Base-by-base conservation (phyloP, 2,888 invertebrate genomes). In the Macrophya annulata region DNA sequence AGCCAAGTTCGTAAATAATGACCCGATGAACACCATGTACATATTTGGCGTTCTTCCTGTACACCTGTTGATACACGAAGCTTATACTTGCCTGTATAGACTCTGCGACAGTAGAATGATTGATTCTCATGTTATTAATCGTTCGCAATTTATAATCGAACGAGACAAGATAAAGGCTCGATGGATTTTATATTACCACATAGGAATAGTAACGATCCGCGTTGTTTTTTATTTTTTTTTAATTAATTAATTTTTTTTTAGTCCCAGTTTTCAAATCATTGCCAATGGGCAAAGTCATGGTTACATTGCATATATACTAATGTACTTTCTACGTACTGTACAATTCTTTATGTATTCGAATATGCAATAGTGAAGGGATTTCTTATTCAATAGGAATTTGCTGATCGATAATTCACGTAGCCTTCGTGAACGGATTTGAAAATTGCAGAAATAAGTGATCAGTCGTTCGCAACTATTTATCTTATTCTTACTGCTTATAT, bases 11-110 rank as follows among this genome's bases (percentile, higher is more conserved):
- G 31, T 37, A 37, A 37, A 68, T 68, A 37, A 55, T 55, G 37
- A 31, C 17, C 68, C 37, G 17, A 68, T 1, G 37, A 21, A 62
- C 15, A 68, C 31, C 37, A 37, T 68, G 37, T 68, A 37, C 31
- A 37, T 68, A 68, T 68, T 68, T 68, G 68, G 68, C 68, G 68
- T 68, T 37, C 68, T 68, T 68, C 68, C 68, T 68, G 68, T 68
- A 37, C 68, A 68, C 68, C 68, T 68, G 68, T 68, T 68, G 68
- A 68, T 68, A 37, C 68, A 15, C 31, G 5, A 37, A 37, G 68
- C 68, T 68, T 37, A 17, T 37, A 37, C 17, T 8, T 68, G 25
- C 12, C 25, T 62, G 21, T 37, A 17, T 37, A 8, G 68, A 17
- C 15, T 68, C 37, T 68, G 37, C 25, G 12, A 12, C 6, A 17